Percentiles rank a stretch among this genome's conserved stretches.
Conservation (phyloP, 2,797 vertebrate genomes). For the Merluccius polli region DNA sequence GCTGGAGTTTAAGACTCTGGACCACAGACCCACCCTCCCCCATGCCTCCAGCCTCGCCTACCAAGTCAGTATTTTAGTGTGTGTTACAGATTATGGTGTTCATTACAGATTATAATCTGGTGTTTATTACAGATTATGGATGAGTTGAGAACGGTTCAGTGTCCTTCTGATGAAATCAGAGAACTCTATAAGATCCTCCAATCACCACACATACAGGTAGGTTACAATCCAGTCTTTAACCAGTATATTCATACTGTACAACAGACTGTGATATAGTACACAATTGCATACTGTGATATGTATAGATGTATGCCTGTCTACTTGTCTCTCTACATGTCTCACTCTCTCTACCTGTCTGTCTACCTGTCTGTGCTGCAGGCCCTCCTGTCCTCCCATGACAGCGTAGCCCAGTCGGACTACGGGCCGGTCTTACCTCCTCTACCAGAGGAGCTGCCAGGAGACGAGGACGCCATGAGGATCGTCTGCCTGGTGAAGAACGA, state of each 20-base stretch:
- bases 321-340: background rate
- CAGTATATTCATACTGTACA: no score
- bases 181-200: conserved; percentile 3
- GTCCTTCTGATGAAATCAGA: background rate
- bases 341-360: background rate
- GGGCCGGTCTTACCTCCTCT: conserved; percentile 80
- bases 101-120: background rate
- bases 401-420: conserved; percentile 84
- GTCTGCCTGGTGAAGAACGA: conserved; percentile 93
- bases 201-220: conserved; percentile 2
- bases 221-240: background rate
- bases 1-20: background rate
- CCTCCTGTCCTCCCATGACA: conserved; percentile 84
- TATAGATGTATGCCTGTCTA: no score
- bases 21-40: background rate
- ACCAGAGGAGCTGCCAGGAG: conserved; percentile 80
- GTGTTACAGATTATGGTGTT: background rate
- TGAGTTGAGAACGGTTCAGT: background rate
- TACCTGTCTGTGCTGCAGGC: conserved; percentile 66
- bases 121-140: conserved; percentile 3
- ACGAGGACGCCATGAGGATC: conserved; percentile 87
- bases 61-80: background rate
- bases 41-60: background rate
- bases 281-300: no score
- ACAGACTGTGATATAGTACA: no score